Evolutionary conservation across 2,888 invertebrate species (phyloP), one percentile per base, ranked within the genome.

Genomic region (Escarpia spicata): DNA sequence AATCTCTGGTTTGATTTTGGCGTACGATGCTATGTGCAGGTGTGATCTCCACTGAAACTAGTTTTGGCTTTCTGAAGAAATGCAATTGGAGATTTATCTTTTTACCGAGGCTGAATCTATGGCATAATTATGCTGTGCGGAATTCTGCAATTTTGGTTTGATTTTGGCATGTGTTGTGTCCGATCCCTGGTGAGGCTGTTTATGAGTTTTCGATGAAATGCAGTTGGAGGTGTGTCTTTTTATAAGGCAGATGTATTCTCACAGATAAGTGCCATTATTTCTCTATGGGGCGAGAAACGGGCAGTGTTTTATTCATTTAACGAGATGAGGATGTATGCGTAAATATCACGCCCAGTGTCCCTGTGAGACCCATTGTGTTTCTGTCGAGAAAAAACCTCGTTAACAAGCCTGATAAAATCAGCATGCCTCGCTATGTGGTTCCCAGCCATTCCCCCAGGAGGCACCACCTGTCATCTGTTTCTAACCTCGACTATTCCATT

Each of bases 241-340:
- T 75, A n/a, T 75, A 75, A 75, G 75, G 75, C 75, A 75, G 75
- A 75, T 75, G 75, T 26, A 75, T 75, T 75, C n/a, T 75, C n/a
- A 75, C 26, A 75, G 75, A 75, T 75, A 75, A 75, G 75, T 75
- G 75, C 75, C 75, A 75, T 75, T 75, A 75, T 75, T 75, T 75
- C 75, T 26, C 75, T 75, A 26, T 6, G 19, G 75, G 26, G 75
- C 26, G 15, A 75, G n/a, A 26, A 75, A 26, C 75, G 19, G 75
- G n/a, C 75, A 75, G 75, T 75, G n/a, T 75, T 75, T 75, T 75
- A 75, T 75, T 75, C n/a, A 75, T 75, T 75, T 19, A 75, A 26
- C 4, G 75, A 26, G 75, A 52, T 6, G 75, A 75, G 75, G 19
- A 75, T 75, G 3, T 26, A 75, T 75, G 75, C 75, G 26, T 75